Conservation (phyloP, 1,140 invertebrate genomes). For the Drosophila malerkotliana region DNA sequence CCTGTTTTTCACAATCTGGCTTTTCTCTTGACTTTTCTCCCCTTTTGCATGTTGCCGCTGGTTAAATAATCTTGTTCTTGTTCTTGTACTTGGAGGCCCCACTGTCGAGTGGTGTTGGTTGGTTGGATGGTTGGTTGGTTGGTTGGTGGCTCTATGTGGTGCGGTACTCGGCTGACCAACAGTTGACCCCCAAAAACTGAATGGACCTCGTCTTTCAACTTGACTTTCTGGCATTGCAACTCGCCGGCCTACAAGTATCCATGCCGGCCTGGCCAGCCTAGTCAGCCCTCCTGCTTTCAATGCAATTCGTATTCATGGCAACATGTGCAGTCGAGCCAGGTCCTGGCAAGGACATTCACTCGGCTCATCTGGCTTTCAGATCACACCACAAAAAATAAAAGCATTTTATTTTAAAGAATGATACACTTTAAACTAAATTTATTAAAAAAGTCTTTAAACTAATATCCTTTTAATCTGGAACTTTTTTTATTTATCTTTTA, state of each 20-base stretch:
- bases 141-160: not conserved
- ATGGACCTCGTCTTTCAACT: conserved; percentile 74
- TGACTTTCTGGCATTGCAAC: conserved; percentile 67
- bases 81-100: not conserved
- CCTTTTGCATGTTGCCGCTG: conserved; percentile 39
- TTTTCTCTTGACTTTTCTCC: conserved; percentile 6
- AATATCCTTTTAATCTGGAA: not conserved
- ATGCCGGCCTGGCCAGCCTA: too few species aligned
- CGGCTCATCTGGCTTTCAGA: conserved; percentile 21
- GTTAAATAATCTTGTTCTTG: conserved; percentile 58
- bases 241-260: conserved; percentile 21
- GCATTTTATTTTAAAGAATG: not conserved
- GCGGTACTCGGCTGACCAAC: conserved; percentile 21
- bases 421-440: not conserved
- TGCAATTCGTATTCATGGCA: conserved; percentile 77
- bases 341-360: conserved; percentile 48
- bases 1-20: conserved; percentile 30
- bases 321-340: conserved; percentile 33
- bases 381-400: not conserved
- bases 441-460: not conserved
- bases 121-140: not conserved
- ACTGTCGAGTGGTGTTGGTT: conserved; percentile 24
- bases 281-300: conserved; percentile 1
- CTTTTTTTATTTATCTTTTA: not conserved
- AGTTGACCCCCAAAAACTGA: conserved; percentile 62